These are phyloP conservation scores for Willisornis vidua DNA, from an alignment of 2,113 vertebrate genomes.

Conservation along the genomic window DNA sequence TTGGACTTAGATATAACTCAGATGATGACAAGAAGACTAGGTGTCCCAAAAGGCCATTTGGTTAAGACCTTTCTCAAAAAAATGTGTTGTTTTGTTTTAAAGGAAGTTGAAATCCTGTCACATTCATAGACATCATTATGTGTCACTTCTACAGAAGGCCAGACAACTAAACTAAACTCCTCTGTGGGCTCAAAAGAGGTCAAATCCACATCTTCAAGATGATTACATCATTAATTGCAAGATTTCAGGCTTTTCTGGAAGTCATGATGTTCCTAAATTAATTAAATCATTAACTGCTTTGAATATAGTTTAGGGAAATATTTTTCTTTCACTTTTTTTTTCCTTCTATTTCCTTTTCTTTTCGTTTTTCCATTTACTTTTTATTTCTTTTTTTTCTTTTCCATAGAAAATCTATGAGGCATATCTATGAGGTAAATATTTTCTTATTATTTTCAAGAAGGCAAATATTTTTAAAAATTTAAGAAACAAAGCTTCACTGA, in stretches of 20 bases:
- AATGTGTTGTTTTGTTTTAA: neutral
- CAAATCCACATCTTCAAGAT: neutral
- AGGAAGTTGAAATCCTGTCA: neutral
- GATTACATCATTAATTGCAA: neutral
- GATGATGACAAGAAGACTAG: neutral
- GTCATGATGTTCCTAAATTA: neutral
- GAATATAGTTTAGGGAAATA: neutral
- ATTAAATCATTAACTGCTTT: neutral
- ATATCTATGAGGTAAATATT: neutral
- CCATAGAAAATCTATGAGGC: neutral
- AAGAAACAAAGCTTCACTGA: neutral
- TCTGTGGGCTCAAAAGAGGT: neutral
- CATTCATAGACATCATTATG: neutral
- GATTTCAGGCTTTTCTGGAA: neutral
- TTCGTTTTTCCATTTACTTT: fast-evolving
- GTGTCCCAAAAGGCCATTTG: neutral
- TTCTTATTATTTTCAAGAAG: neutral
- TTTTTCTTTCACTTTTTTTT: neutral
- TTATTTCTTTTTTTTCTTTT: neutral
- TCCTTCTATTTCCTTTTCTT: neutral
- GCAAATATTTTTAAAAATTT: neutral
- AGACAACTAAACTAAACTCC: neutral
- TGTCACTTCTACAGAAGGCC: neutral
- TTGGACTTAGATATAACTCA: neutral
- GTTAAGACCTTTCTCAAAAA: neutral